Evolutionary conservation across 2,113 vertebrate genomes (phyloP).

Genomic region (Hemichromis elongatus): DNA sequence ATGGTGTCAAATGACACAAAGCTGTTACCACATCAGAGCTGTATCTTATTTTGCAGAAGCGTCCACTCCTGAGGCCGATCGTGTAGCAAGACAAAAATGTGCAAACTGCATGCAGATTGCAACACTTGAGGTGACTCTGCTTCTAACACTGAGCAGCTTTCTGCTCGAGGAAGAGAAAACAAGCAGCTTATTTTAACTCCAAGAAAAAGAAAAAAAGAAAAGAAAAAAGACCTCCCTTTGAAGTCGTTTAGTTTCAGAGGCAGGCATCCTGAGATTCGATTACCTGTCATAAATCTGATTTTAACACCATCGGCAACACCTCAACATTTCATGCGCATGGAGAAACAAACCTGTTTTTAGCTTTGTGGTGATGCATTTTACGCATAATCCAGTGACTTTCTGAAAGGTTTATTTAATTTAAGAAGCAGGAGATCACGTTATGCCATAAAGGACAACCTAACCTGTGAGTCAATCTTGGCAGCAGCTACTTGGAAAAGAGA

Average conservation of each 20-base stretch:
- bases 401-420: not conserved
- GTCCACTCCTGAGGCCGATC: not conserved
- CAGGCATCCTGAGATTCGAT: not conserved
- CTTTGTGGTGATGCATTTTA: not conserved
- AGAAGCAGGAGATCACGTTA: not conserved
- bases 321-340: not conserved
- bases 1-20: not conserved
- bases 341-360: not conserved
- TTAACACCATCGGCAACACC: not conserved
- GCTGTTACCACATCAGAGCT: not conserved
- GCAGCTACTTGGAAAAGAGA: not conserved
- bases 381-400: not conserved
- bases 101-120: not conserved
- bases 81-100: not conserved
- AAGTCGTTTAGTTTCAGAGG: not conserved
- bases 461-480: not conserved
- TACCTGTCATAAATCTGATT: not conserved
- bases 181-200: not conserved
- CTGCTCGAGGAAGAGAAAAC: not conserved
- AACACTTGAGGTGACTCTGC: not conserved
- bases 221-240: not conserved
- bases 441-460: not conserved
- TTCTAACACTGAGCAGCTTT: not conserved
- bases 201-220: not conserved
- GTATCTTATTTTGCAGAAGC: not conserved